These are phyloP conservation scores for Lathamus discolor DNA, from an alignment of 2,113 vertebrate genomes.

Conservation along the genomic window DNA sequence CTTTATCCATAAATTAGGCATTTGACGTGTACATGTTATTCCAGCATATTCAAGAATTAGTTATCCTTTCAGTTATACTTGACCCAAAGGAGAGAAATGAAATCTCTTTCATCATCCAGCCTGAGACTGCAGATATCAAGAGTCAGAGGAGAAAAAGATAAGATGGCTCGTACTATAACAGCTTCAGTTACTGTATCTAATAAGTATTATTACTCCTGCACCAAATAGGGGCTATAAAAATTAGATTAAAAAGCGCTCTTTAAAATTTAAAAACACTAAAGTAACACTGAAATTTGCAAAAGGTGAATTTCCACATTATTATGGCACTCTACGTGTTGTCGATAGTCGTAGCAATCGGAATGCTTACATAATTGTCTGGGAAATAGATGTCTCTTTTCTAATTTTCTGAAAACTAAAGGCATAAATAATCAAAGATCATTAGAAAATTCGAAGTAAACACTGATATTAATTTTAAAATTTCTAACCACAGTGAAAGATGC, in stretches of 20 bases:
- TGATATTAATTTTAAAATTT: constrained; percentile 65
- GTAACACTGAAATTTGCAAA: constrained; percentile 22
- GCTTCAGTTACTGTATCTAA: background rate
- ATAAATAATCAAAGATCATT: constrained; percentile 94
- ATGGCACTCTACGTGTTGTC: constrained; percentile 51
- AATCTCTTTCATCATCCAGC: background rate
- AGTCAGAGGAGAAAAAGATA: background rate
- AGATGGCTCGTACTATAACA: background rate
- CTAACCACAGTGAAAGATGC: constrained; percentile 57
- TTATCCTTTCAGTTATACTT: background rate
- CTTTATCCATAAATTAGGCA: background rate
- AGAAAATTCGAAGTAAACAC: constrained; percentile 77
- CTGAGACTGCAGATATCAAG: background rate
- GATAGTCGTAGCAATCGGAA: constrained; percentile 20
- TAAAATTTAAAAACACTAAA: constrained; percentile 55
- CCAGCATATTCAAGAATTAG: background rate
- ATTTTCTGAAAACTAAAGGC: constrained; percentile 87
- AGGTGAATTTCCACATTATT: constrained; percentile 51
- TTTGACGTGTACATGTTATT: background rate
- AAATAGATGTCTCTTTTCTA: constrained; percentile 73
- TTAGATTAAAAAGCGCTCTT: background rate
- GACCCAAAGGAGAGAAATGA: background rate
- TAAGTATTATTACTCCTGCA: background rate
- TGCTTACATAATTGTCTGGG: constrained; percentile 58
- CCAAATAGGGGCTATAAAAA: background rate